Base-by-base conservation (phyloP, 1,140 invertebrate species). In the Catajapyx aquilonaris region DNA sequence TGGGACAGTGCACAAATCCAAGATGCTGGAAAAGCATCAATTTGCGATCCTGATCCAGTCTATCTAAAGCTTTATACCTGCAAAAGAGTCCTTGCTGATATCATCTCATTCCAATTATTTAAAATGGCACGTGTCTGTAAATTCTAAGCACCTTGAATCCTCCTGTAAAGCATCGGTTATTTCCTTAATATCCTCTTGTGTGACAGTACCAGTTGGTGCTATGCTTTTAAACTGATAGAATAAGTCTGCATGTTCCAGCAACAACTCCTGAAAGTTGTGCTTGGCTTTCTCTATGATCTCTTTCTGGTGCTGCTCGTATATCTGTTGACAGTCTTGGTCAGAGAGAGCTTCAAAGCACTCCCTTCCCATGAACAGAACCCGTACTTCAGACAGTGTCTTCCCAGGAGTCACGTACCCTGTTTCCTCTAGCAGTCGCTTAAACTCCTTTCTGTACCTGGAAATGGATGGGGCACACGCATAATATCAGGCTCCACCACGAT, bases 1-100 rank as follows among this genome's bases (percentile, higher is more conserved):
- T 83, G 10, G 90, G 87, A 59, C 83, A 88, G 57, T 96, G 88
- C 32, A 96, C 78, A 60, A 95, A 96, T 35, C 88, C 87, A 19
- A 95, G 61, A 60, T 95, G 90, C 54, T 91, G 86, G 42, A 93
- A 83, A 18, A 96, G 62, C 70, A 94, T 86, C 39, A 93, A 60
- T 51, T 88, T 86, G 43, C 91, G 61, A 50, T 95, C 90, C 61
- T 93, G 86, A 60, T 94, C 87, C 48, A 94, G 62, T 43, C 84
- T 67, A 55, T 91, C 84, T 48, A 96, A 64, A 48, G 85, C 76
- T 62, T 90, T 88, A 55, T 88, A 94, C 60, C 86, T 76, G 46
- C 19, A 39, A 38, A 48, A 39, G 38, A 35, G 28, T 18, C 7
- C 7, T 28, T 28, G 23, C 7, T 9, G 13, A 28, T 9, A 9